Evolutionary conservation across 37 sponge, comb jelly and placozoan species (phyloP).

Genomic region (Aplysina aerophoba): DNA sequence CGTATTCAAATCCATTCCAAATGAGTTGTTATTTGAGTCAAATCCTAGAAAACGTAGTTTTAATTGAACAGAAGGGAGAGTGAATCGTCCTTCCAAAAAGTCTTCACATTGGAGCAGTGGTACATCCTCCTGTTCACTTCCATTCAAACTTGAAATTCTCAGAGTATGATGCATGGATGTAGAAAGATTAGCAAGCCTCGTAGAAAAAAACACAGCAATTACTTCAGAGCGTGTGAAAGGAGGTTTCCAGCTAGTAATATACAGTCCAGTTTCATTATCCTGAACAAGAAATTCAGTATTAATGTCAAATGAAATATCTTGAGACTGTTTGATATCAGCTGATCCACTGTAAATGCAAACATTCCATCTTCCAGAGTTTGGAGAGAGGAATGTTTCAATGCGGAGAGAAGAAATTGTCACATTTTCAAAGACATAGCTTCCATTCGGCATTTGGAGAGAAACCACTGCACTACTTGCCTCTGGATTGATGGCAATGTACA

Average conservation of each 20-base stretch:
- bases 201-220: slow-evolving; percentile 4
- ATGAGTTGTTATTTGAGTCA: slow-evolving; percentile 1
- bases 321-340: slow-evolving; percentile 17
- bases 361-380: neutral
- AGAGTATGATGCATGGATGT: neutral
- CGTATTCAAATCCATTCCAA: neutral
- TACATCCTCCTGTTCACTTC: neutral
- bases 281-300: neutral
- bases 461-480: neutral
- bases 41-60: slow-evolving; percentile 8
- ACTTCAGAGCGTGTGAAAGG: slow-evolving; percentile 5
- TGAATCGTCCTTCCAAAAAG: slow-evolving; percentile 8
- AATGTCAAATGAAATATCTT: slow-evolving; percentile 8
- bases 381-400: neutral
- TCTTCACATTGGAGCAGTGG: neutral
- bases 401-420: neutral
- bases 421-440: neutral
- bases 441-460: neutral
- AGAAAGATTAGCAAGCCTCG: neutral
- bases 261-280: neutral
- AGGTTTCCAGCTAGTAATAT: neutral
- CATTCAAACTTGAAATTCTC: neutral
- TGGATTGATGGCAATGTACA: slow-evolving; percentile 24
- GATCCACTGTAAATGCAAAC: slow-evolving; percentile 12
- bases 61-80: neutral